These are phyloP conservation scores for Drosophila koepferae DNA, from an alignment of 2,888 invertebrate genomes.

Conservation along the genomic window DNA sequence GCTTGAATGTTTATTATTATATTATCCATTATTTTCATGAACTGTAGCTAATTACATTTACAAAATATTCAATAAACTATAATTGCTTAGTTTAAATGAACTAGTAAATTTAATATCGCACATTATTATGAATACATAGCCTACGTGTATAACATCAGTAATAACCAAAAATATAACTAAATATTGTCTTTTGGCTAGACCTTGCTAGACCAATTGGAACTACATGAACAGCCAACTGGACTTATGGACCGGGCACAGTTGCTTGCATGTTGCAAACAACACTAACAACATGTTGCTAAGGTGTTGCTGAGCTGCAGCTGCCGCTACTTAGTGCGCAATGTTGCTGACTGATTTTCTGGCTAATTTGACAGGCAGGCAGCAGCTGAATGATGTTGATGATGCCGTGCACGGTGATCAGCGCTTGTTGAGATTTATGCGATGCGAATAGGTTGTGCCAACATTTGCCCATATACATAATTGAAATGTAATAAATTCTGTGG, in stretches of 20 bases:
- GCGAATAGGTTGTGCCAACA: conserved; percentile 76
- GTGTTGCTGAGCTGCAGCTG: conserved; percentile 26
- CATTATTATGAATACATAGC: background rate
- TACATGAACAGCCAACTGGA: conserved; percentile 8
- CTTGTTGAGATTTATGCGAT: conserved; percentile 71
- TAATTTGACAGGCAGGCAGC: conserved; percentile 70
- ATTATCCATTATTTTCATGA: too few relatives aligned
- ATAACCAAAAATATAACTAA: background rate
- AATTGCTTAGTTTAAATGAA: background rate
- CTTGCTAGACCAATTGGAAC: conserved; percentile 34
- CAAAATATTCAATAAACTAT: background rate
- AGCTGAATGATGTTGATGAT: conserved; percentile 46
- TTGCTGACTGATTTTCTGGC: conserved; percentile 64
- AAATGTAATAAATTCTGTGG: conserved; percentile 78
- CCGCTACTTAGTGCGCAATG: conserved; percentile 23
- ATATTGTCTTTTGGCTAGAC: background rate
- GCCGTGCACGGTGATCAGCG: conserved; percentile 16
- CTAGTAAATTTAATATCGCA: background rate
- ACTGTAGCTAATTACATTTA: too few relatives aligned
- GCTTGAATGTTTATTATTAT: too few relatives aligned
- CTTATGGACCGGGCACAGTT: conserved; percentile 10
- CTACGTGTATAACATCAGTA: background rate
- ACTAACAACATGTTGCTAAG: conserved; percentile 45
- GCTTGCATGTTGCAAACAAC: conserved; percentile 51
- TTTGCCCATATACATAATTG: conserved; percentile 81